A percentile compares a stretch with the other conserved stretches of the same genome.
phyloP scores from a whole-genome alignment of 2,797 vertebrate species.

The Gymnocypris eckloni region DNA sequence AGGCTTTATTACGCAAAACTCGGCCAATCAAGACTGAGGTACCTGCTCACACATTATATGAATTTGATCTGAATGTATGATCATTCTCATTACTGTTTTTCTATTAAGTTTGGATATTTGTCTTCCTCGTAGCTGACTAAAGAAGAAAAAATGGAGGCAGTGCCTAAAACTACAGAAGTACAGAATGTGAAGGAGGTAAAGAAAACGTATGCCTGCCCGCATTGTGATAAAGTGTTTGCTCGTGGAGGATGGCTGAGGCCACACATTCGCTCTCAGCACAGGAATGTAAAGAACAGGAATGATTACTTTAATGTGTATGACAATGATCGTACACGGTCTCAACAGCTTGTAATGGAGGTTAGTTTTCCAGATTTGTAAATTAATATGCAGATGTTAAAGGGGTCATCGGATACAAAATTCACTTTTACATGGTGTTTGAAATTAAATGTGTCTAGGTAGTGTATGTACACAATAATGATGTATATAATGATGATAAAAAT shows the following conservation, averaged over 20 bases:
- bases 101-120: neutral
- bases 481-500: too few relatives aligned
- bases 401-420: neutral
- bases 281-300: neutral
- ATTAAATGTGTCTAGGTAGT: neutral
- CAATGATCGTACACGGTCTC: neutral
- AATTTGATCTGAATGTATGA: neutral
- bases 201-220: constrained; percentile 50
- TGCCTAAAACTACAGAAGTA: constrained; percentile 16
- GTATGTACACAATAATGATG: neutral
- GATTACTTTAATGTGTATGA: neutral
- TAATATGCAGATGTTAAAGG: neutral
- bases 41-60: neutral
- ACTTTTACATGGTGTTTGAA: neutral
- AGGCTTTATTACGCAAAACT: neutral
- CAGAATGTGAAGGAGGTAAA: neutral
- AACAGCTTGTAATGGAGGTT: constrained; percentile 24
- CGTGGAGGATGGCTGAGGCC: constrained; percentile 43
- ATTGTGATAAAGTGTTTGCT: constrained; percentile 53
- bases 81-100: neutral
- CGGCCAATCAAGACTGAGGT: constrained; percentile 11
- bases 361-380: constrained; percentile 20
- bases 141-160: neutral
- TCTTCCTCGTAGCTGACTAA: constrained; percentile 26
- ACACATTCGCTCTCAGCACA: constrained; percentile 44